These are phyloP conservation scores for Drosophila algonquin DNA, from an alignment of 2,888 invertebrate genomes.

Conservation along the genomic window DNA sequence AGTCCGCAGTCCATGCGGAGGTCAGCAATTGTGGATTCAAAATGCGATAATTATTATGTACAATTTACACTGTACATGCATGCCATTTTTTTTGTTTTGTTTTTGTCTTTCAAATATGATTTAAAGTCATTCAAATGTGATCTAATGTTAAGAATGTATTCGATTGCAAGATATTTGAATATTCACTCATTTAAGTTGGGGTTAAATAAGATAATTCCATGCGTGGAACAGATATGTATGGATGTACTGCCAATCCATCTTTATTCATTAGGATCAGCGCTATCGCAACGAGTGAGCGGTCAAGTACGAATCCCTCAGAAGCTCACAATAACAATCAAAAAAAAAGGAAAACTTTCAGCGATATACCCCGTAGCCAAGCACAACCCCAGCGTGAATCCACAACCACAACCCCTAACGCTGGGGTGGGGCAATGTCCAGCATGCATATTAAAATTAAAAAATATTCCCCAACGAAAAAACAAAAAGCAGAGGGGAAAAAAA, in stretches of 20 bases:
- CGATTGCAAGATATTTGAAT: too few species aligned
- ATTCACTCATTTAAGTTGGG: too few species aligned
- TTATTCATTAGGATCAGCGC: conserved; percentile 8
- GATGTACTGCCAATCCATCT: too few species aligned
- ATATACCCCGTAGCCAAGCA: conserved; percentile 20
- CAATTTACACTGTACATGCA: background rate
- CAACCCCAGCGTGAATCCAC: conserved; percentile 3
- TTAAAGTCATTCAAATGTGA: background rate
- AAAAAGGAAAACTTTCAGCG: conserved; percentile 28
- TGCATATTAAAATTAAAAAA: conserved; percentile 55
- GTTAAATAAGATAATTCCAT: too few species aligned
- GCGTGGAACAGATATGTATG: too few species aligned
- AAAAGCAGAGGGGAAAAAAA: conserved; percentile 2
- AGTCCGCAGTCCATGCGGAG: conserved; percentile 28
- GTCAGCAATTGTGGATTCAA: conserved; percentile 26
- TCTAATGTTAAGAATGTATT: too few species aligned
- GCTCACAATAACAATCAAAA: conserved; percentile 28
- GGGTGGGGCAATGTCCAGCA: conserved; percentile 24
- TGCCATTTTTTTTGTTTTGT: background rate
- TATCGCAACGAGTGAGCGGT: background rate
- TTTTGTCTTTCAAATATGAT: background rate
- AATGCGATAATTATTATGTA: background rate
- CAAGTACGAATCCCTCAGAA: background rate
- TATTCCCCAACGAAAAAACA: conserved; percentile 24
- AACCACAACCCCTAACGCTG: conserved; percentile 1